Evolutionary conservation across 2,797 vertebrate genomes (phyloP).

Genomic region (Enteromius paludinosus): DNA sequence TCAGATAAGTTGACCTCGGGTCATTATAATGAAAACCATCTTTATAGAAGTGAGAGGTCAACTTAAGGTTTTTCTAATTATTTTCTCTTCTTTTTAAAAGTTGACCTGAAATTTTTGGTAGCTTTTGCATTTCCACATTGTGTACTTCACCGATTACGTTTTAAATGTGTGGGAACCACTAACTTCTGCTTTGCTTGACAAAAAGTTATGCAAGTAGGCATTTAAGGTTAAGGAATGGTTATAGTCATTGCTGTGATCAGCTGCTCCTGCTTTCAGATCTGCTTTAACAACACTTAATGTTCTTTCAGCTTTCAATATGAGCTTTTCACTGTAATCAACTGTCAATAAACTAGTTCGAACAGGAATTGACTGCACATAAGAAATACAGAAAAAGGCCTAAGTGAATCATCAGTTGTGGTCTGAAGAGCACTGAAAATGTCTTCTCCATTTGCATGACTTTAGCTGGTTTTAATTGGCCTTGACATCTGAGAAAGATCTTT

Average conservation of each 20-base stretch:
- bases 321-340: background rate
- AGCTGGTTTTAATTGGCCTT: background rate
- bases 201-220: too few relatives aligned
- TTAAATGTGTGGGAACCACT: background rate
- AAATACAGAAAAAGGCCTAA: background rate
- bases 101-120: background rate
- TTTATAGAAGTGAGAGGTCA: background rate
- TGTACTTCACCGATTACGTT: background rate
- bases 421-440: background rate
- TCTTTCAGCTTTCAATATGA: background rate
- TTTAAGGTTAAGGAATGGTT: background rate
- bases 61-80: too few relatives aligned
- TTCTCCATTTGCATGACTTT: background rate
- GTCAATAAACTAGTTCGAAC: background rate
- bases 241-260: background rate
- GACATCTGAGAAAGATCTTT: constrained; percentile 5
- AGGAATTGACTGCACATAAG: background rate
- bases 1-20: background rate
- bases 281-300: background rate
- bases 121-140: background rate
- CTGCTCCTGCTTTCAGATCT: background rate
- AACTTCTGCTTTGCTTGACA: background rate
- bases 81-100: background rate
- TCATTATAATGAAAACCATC: background rate
- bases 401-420: background rate